Conservation (phyloP, 2,797 vertebrate genomes). For the Xenops minutus region DNA sequence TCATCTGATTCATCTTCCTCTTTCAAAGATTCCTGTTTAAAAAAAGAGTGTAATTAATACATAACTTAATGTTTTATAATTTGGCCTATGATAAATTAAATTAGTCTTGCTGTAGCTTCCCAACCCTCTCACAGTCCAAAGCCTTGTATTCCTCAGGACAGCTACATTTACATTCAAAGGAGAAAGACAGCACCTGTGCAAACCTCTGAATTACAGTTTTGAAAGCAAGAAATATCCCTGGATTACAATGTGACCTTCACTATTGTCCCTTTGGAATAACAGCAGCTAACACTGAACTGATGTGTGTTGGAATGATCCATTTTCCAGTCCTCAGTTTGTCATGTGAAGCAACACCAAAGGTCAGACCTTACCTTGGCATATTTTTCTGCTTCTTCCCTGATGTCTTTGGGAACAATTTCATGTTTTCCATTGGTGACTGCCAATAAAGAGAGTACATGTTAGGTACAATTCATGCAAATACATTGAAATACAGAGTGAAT, state of each 20-base stretch:
- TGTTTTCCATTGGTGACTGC: constrained; percentile 95
- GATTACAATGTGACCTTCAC: not conserved
- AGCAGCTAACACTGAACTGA: not conserved
- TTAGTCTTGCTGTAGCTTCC: not conserved
- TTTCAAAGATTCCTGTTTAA: constrained; percentile 91
- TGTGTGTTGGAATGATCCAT: not conserved
- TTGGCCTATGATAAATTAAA: not conserved
- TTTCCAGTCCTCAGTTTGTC: not conserved
- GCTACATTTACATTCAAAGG: not conserved
- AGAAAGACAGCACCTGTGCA: not conserved
- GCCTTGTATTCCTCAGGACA: not conserved
- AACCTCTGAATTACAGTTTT: not conserved
- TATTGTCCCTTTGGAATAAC: fast-evolving
- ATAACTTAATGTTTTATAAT: not conserved
- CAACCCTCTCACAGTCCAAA: not conserved
- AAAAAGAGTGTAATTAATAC: not conserved
- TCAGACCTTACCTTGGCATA: constrained; percentile 89
- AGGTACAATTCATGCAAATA: not conserved
- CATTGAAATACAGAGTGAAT: not conserved
- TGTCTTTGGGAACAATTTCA: constrained; percentile 93
- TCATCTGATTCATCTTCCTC: constrained; percentile 99
- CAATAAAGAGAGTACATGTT: constrained; percentile 1
- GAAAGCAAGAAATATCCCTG: not conserved
- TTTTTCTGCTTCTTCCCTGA: constrained; percentile 95
- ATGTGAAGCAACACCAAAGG: fast-evolving